A percentile compares a stretch with the other conserved stretches of the same genome.
phyloP scores from a whole-genome alignment of 2,113 vertebrate species.

The Nannobrachium achirus region DNA sequence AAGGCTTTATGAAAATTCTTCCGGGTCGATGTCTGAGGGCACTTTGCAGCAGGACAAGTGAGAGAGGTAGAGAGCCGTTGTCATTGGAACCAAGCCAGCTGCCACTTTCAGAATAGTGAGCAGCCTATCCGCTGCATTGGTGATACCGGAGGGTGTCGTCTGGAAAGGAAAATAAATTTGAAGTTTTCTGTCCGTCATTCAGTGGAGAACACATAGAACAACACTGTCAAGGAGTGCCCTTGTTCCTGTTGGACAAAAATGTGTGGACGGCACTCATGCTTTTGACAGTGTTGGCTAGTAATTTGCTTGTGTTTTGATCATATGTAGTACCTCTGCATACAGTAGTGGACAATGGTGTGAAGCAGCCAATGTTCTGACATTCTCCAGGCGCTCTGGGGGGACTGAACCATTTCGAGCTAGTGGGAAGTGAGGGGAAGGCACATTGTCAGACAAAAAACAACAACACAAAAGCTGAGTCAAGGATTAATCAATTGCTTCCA shows the following conservation, averaged over 20 bases:
- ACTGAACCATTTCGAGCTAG: slow-evolving; percentile 65
- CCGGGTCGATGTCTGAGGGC: slow-evolving; percentile 69
- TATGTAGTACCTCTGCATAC: slow-evolving; percentile 65
- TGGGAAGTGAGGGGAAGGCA: slow-evolving; percentile 17
- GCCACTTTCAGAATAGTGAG: slow-evolving; percentile 75
- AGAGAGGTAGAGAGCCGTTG: slow-evolving; percentile 75
- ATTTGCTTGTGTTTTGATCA: too few species aligned
- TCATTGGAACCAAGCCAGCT: slow-evolving; percentile 71
- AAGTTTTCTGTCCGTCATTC: slow-evolving; percentile 10
- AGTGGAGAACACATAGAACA: not conserved
- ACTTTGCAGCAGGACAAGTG: slow-evolving; percentile 70
- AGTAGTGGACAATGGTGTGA: slow-evolving; percentile 74
- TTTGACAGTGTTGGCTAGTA: not conserved
- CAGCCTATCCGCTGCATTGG: slow-evolving; percentile 65
- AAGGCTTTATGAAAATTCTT: too few species aligned
- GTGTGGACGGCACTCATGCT: not conserved
- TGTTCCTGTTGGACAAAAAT: not conserved
- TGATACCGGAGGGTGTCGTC: slow-evolving; percentile 74
- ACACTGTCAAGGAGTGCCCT: not conserved
- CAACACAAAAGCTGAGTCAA: not conserved
- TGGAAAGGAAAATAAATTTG: slow-evolving; percentile 28
- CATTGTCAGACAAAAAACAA: slow-evolving; percentile 8
- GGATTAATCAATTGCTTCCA: not conserved
- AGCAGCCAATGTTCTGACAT: slow-evolving; percentile 70
- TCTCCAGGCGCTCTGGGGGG: slow-evolving; percentile 63